These are phyloP conservation scores for Botia kubotai DNA, from an alignment of 2,797 vertebrate genomes.

Conservation along the genomic window DNA sequence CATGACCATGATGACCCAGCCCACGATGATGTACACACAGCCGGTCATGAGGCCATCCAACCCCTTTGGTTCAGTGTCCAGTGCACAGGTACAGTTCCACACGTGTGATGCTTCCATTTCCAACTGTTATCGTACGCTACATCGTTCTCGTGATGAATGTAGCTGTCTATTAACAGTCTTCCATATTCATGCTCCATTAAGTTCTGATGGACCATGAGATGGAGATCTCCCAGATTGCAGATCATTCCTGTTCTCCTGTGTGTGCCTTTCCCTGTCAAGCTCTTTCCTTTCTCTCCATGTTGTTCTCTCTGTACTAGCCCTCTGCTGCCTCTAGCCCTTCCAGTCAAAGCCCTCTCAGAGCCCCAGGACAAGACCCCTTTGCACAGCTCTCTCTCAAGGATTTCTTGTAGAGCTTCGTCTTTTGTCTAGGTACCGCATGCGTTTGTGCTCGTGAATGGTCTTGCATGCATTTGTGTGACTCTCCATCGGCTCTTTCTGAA, in stretches of 20 bases:
- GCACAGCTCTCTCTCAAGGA: conserved; percentile 99
- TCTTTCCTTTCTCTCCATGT: conserved; percentile 73
- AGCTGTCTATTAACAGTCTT: conserved; percentile 30
- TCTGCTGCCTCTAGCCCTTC: conserved; percentile 99
- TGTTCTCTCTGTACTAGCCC: conserved; percentile 91
- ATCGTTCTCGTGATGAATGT: conserved; percentile 15
- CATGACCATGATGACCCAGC: conserved; percentile 96
- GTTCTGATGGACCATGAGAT: conserved; percentile 25
- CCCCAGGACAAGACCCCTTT: conserved; percentile 99
- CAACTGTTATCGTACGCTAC: neutral
- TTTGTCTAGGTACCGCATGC: conserved; percentile 72
- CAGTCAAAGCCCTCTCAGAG: conserved; percentile 99
- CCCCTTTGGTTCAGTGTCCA: conserved; percentile 95
- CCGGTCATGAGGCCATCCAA: conserved; percentile 97
- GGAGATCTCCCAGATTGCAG: conserved; percentile 76
- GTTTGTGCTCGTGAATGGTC: conserved; percentile 31
- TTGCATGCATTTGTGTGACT: conserved; percentile 35
- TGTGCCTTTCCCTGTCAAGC: conserved; percentile 58
- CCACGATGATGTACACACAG: conserved; percentile 97
- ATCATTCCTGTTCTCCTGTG: conserved; percentile 60
- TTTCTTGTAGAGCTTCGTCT: conserved; percentile 97
- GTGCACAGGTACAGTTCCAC: conserved; percentile 87
- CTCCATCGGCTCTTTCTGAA: neutral
- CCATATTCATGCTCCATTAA: conserved; percentile 25
- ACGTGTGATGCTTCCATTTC: conserved; percentile 13